phyloP scores from a whole-genome alignment of 2,797 vertebrate species.

The Salarias fasciatus region DNA sequence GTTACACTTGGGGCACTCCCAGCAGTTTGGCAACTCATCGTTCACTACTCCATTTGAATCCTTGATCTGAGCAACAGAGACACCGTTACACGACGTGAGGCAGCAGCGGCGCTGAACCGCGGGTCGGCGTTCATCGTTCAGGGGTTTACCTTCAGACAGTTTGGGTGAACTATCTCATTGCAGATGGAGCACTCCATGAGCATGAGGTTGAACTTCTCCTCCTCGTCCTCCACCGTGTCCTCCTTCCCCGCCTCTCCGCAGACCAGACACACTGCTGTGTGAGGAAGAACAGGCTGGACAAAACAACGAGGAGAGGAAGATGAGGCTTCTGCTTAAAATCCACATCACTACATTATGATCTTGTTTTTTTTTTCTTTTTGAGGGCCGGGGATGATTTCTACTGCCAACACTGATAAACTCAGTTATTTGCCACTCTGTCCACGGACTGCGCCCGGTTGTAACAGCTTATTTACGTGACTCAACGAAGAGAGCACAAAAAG shows the following conservation, averaged over 20 bases:
- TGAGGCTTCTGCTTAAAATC: neutral
- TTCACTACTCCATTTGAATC: conserved; percentile 95
- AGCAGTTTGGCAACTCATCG: conserved; percentile 98
- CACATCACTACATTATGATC: neutral
- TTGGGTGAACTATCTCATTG: conserved; percentile 96
- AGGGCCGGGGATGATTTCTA: no score
- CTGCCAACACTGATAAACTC: no score
- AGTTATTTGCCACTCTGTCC: no score
- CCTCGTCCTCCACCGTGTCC: conserved; percentile 92
- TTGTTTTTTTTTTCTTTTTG: no score
- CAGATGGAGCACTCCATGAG: conserved; percentile 99
- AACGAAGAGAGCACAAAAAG: neutral
- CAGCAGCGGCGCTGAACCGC: no score
- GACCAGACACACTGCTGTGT: conserved; percentile 94
- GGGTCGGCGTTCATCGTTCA: neutral
- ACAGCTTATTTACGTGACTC: conserved; percentile 10
- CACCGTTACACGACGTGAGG: conserved; percentile 19
- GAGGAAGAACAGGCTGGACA: conserved; percentile 91
- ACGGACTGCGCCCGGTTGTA: neutral
- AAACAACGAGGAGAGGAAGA: conserved; percentile 12
- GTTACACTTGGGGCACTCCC: conserved; percentile 98
- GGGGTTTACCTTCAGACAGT: conserved; percentile 91
- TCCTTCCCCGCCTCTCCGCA: conserved; percentile 97
- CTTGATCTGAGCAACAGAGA: conserved; percentile 84
- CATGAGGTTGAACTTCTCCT: conserved; percentile 95